Evolutionary conservation across 2,888 invertebrate genomes (phyloP).

Genomic region (Trissonchulus sp.): DNA sequence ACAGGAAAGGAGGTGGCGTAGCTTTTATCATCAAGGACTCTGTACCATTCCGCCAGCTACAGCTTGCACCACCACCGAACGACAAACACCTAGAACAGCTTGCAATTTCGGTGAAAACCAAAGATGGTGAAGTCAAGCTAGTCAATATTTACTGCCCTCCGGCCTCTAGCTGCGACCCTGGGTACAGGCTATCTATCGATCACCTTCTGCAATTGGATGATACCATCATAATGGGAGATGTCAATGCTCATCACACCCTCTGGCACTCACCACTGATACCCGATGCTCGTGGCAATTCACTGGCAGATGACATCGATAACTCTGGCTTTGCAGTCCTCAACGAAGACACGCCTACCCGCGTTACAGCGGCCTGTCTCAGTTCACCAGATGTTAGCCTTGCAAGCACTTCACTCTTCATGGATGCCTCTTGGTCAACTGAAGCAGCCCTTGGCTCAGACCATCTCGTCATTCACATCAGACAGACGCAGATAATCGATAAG

Average conservation of each 20-base stretch:
- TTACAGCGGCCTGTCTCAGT: neutral
- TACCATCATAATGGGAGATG: neutral
- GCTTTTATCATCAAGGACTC: slow-evolving; percentile 2
- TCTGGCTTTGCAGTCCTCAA: slow-evolving; percentile 9
- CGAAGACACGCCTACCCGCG: neutral
- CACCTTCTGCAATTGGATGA: neutral
- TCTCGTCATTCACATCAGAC: neutral
- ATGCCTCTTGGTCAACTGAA: slow-evolving; percentile 9
- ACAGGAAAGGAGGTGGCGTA: slow-evolving; percentile 9
- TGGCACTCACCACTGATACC: slow-evolving; percentile 1
- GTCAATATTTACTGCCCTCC: slow-evolving; percentile 7
- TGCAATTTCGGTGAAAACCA: neutral
- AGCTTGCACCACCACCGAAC: neutral
- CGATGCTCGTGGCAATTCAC: neutral
- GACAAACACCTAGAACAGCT: neutral
- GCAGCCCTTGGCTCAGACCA: neutral
- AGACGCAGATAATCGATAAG: neutral
- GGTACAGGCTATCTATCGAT: neutral
- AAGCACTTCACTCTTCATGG: neutral
- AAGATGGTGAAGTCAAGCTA: neutral
- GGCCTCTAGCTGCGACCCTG: neutral
- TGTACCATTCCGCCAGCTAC: neutral
- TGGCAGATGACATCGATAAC: slow-evolving; percentile 13
- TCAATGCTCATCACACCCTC: neutral
- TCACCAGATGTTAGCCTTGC: neutral